Conservation (phyloP, 1,140 invertebrate genomes). For the Drosophila miranda region DNA sequence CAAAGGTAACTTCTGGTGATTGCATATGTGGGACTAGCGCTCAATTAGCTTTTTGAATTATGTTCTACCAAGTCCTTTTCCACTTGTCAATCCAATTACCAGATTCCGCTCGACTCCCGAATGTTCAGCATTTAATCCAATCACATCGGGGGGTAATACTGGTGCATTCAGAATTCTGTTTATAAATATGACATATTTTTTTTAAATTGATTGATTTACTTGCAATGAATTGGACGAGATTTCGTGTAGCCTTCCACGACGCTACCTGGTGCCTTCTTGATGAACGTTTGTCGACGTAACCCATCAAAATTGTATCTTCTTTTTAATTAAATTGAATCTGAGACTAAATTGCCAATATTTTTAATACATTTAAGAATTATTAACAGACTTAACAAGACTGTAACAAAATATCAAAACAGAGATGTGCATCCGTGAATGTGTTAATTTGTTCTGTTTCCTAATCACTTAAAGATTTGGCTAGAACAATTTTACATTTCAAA, state of each 20-base stretch:
- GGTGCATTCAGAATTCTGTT: slow-evolving; percentile 11
- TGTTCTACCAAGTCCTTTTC: not conserved
- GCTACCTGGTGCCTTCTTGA: too few relatives aligned
- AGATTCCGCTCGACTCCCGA: not conserved
- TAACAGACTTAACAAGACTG: too few relatives aligned
- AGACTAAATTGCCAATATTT: too few relatives aligned
- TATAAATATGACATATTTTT: slow-evolving; percentile 21
- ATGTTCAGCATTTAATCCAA: not conserved
- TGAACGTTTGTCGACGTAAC: too few relatives aligned
- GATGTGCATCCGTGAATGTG: too few relatives aligned
- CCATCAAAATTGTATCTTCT: too few relatives aligned
- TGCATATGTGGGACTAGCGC: not conserved
- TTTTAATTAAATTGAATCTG: not conserved
- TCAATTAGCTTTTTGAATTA: not conserved
- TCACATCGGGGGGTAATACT: slow-evolving; percentile 10
- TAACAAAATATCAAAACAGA: too few relatives aligned
- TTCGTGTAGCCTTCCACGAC: too few relatives aligned
- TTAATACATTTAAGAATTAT: too few relatives aligned
- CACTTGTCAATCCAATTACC: slow-evolving; percentile 47
- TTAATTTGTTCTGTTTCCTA: too few relatives aligned
- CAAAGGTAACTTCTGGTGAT: not conserved
- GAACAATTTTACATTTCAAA: too few relatives aligned
- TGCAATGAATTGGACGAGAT: not conserved
- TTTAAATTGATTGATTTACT: slow-evolving; percentile 18
- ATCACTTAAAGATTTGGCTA: too few relatives aligned